A percentile compares a stretch with the other conserved stretches of the same genome.
Conservation (phyloP, 2,888 invertebrate genomes). For the Volucella bombylans region DNA sequence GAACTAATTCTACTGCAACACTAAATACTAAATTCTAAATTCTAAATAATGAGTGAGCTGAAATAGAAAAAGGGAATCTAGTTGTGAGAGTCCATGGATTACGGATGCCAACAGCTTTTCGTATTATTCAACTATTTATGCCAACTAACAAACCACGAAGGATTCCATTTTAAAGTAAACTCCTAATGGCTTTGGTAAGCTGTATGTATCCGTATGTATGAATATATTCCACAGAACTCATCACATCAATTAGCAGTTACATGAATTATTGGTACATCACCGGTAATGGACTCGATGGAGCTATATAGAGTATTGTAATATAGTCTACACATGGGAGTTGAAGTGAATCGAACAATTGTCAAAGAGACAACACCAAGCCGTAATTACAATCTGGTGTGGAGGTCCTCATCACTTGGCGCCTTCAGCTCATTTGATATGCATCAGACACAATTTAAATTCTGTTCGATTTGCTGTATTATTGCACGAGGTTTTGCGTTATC, state of each 20-base stretch:
- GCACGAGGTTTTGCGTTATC: too few relatives aligned
- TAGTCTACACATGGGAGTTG: background rate
- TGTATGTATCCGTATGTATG: background rate
- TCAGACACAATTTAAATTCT: background rate
- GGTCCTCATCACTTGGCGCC: constrained; percentile 13
- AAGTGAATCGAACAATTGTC: background rate
- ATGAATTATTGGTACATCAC: constrained; percentile 23
- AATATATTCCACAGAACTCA: background rate
- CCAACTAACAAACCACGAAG: too few relatives aligned
- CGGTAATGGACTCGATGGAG: constrained; percentile 10
- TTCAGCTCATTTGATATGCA: constrained; percentile 1
- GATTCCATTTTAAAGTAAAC: constrained; percentile 5
- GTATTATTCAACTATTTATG: background rate
- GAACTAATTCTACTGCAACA: constrained; percentile 5
- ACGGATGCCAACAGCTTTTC: constrained; percentile 22
- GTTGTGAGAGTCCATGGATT: constrained; percentile 32
- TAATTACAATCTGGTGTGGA: constrained; percentile 4
- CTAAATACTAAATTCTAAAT: background rate
- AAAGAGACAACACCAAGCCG: background rate
- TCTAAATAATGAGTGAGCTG: constrained; percentile 35
- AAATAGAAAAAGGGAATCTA: background rate
- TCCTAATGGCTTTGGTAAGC: background rate
- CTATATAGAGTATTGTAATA: background rate
- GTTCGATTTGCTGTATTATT: background rate
- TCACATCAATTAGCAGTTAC: constrained; percentile 21